Percentiles rank a stretch among this genome's conserved stretches.
phyloP scores from a whole-genome alignment of 2,797 vertebrate species.

The Holocentrus rufus region DNA sequence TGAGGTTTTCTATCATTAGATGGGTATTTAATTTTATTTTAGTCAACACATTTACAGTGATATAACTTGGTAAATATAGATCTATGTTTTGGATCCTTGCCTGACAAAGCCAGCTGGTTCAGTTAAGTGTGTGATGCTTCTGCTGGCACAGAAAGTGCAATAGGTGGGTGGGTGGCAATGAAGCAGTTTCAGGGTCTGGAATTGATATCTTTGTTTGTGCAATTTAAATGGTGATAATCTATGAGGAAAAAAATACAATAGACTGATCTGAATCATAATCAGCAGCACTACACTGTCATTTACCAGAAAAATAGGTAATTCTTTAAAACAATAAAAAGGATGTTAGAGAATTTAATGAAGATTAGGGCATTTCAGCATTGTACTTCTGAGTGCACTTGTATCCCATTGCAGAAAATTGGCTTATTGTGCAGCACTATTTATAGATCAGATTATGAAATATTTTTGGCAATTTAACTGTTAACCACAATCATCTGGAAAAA shows the following conservation, averaged over 20 bases:
- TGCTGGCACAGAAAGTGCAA: slow-evolving; percentile 59
- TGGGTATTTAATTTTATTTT: slow-evolving; percentile 57
- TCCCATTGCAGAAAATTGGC: slow-evolving; percentile 37
- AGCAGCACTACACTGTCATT: slow-evolving; percentile 18
- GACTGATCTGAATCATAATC: slow-evolving; percentile 21
- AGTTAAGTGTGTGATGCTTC: slow-evolving; percentile 69
- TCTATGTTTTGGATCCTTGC: slow-evolving; percentile 66
- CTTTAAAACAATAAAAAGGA: slow-evolving; percentile 16
- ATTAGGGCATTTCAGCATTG: slow-evolving; percentile 39
- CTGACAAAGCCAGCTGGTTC: slow-evolving; percentile 75
- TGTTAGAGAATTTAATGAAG: slow-evolving; percentile 38
- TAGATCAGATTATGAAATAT: slow-evolving; percentile 44
- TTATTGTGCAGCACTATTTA: not conserved
- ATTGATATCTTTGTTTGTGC: slow-evolving; percentile 64
- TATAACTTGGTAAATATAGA: slow-evolving; percentile 73
- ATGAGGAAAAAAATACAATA: slow-evolving; percentile 57
- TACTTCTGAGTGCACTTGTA: slow-evolving; percentile 13
- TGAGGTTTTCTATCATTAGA: slow-evolving; percentile 39
- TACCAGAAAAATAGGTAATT: slow-evolving; percentile 35
- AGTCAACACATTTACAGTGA: slow-evolving; percentile 65
- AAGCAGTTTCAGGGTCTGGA: slow-evolving; percentile 62
- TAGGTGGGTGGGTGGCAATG: slow-evolving; percentile 63
- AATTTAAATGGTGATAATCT: slow-evolving; percentile 55
- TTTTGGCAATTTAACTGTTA: slow-evolving; percentile 40
- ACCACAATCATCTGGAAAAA: slow-evolving; percentile 53